Evolutionary conservation across 2,113 vertebrate genomes (phyloP), one percentile per base, ranked within the genome.

Genomic region (Misgurnus mizolepis): DNA sequence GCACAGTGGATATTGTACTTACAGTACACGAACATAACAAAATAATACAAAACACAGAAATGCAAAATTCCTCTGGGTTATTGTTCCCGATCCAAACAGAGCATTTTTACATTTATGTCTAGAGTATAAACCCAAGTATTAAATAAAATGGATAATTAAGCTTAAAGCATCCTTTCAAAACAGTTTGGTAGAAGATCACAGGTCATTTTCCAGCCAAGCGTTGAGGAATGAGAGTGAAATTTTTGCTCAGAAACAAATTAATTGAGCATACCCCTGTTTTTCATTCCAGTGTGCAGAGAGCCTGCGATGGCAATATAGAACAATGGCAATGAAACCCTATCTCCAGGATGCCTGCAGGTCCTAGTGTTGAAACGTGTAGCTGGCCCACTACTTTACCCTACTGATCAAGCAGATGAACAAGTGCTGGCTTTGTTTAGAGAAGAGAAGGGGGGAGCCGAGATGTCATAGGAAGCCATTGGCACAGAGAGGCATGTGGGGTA

Each of bases 261-360:
- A 85, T 85, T 82, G 80, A 66, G 58, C 45, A 41, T 80, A 62
- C 80, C 49, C 47, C 61, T 76, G 71, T 69, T 84, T 75, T 60
- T 68, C 76, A 70, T 75, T 79, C 76, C 64, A 47, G 55, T 40
- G 61, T n/a, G 64, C 34, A 40, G 41, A 62, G 53, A 41, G 72
- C 53, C 72, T 49, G 27, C 22, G 50, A 70, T 61, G 41, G 41
- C 50, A 73, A 64, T 58, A 65, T 67, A 55, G 73, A 80, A 82
- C 84, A 85, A 82, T 82, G 75, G 75, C 67, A 67, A 62, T 55
- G 84, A 76, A 85, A 85, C 78, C 76, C 73, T 66, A 85, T 68
- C 74, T 82, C 22, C 79, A 74, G 71, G 75, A 81, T 81, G 84
- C 79, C 84, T 80, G 79, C 76, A 79, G 82, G 74, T 67, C 70